Evolutionary conservation across 2,888 invertebrate species (phyloP).

Genomic region (Cephus rjabovi): DNA sequence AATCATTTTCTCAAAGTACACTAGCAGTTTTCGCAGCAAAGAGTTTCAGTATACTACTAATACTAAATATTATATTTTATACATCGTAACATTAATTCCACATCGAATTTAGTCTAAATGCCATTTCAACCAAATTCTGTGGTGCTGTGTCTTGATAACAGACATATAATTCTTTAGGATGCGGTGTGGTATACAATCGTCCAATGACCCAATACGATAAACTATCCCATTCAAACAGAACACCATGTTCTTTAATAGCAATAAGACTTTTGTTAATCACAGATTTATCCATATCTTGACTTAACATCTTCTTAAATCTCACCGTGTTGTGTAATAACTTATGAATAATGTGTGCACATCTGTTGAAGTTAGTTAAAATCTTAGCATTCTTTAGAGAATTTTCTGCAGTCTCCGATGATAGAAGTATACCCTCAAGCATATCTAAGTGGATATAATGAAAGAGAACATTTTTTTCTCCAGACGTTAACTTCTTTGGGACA

Average conservation of each 20-base stretch:
- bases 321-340: conserved; percentile 78
- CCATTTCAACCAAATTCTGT: conserved; percentile 90
- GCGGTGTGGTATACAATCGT: conserved; percentile 81
- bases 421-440: conserved; percentile 76
- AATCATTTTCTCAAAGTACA: not conserved
- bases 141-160: conserved; percentile 89
- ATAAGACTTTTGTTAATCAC: conserved; percentile 80
- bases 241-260: conserved; percentile 86
- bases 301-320: conserved; percentile 71
- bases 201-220: conserved; percentile 85
- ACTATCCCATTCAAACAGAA: conserved; percentile 77
- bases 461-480: conserved; percentile 78
- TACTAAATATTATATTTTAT: not conserved
- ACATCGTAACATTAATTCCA: conserved; percentile 41
- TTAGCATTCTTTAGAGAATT: conserved; percentile 69
- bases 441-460: conserved; percentile 84
- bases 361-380: conserved; percentile 78
- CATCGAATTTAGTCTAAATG: conserved; percentile 78
- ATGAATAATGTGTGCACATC: conserved; percentile 79
- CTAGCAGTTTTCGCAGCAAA: not conserved
- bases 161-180: conserved; percentile 84
- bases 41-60: not conserved
- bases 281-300: conserved; percentile 68
- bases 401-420: conserved; percentile 68
- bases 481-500: conserved; percentile 72